phyloP scores from a whole-genome alignment of 2,888 invertebrate genomes.

The Cyclophora punctaria region DNA sequence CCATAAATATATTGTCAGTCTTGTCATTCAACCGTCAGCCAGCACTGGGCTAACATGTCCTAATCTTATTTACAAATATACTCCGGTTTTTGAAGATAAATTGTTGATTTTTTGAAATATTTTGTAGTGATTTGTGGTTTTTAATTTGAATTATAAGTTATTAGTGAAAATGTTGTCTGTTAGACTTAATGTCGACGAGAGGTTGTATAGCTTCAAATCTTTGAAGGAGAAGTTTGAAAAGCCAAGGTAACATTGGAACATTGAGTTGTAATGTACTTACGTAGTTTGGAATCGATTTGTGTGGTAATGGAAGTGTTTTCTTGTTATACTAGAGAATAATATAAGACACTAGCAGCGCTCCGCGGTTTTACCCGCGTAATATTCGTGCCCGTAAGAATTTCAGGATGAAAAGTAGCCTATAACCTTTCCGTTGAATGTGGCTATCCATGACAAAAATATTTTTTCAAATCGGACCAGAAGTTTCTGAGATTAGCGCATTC shows the following conservation, averaged over 20 bases:
- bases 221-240: slow-evolving; percentile 61
- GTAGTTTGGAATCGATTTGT: too few relatives aligned
- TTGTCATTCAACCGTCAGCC: slow-evolving; percentile 19
- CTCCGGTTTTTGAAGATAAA: background rate
- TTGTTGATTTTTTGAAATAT: slow-evolving; percentile 6
- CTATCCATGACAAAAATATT: too few relatives aligned
- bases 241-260: slow-evolving; percentile 40
- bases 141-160: slow-evolving; percentile 15
- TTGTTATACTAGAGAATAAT: too few relatives aligned
- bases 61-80: slow-evolving; percentile 6
- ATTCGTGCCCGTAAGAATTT: too few relatives aligned
- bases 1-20: slow-evolving; percentile 11
- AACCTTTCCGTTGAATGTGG: too few relatives aligned
- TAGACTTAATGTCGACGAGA: slow-evolving; percentile 39
- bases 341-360: too few relatives aligned
- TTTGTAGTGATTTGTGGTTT: slow-evolving; percentile 2
- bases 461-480: too few relatives aligned
- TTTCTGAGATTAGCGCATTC: too few relatives aligned
- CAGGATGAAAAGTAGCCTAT: too few relatives aligned
- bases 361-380: too few relatives aligned
- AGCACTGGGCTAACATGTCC: slow-evolving; percentile 9
- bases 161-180: slow-evolving; percentile 49
- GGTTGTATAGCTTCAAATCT: slow-evolving; percentile 56
- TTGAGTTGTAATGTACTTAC: too few relatives aligned
- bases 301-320: too few relatives aligned